These are phyloP conservation scores for Ornithoptera alexandrae DNA, from an alignment of 2,888 invertebrate species.

Conservation along the genomic window DNA sequence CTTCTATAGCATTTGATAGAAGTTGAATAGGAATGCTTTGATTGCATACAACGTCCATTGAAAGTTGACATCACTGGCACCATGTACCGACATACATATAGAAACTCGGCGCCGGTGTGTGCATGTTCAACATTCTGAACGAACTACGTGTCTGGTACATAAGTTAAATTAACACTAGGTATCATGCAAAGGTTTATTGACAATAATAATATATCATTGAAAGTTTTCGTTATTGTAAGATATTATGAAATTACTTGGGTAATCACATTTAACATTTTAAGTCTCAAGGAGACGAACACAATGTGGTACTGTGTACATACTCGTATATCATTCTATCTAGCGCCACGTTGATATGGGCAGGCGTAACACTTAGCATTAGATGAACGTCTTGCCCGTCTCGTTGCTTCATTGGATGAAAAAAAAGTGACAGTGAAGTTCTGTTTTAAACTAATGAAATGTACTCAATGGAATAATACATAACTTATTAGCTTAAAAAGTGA, in stretches of 20 bases:
- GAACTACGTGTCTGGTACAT: conserved; percentile 10
- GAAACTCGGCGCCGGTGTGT: conserved; percentile 16
- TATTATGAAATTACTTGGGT: not conserved
- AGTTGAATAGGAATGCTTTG: conserved; percentile 2
- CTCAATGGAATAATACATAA: no score
- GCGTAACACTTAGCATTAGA: no score
- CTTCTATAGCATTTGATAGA: not conserved
- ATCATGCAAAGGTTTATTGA: not conserved
- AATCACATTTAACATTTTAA: not conserved
- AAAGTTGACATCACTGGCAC: conserved; percentile 11
- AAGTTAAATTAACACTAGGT: conserved; percentile 4
- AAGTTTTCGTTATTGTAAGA: not conserved
- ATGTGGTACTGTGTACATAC: no score
- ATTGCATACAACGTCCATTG: conserved; percentile 6
- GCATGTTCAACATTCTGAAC: conserved; percentile 17
- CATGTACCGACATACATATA: conserved; percentile 6
- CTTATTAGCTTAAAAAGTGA: no score
- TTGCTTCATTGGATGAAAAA: no score
- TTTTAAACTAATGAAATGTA: no score
- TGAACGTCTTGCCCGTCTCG: no score
- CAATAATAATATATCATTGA: not conserved
- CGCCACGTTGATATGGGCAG: no score
- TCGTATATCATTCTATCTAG: no score
- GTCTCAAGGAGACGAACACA: no score
- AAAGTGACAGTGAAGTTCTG: no score